These are phyloP conservation scores for Drosophila yooni DNA, from an alignment of 2,888 invertebrate genomes.

Conservation along the genomic window DNA sequence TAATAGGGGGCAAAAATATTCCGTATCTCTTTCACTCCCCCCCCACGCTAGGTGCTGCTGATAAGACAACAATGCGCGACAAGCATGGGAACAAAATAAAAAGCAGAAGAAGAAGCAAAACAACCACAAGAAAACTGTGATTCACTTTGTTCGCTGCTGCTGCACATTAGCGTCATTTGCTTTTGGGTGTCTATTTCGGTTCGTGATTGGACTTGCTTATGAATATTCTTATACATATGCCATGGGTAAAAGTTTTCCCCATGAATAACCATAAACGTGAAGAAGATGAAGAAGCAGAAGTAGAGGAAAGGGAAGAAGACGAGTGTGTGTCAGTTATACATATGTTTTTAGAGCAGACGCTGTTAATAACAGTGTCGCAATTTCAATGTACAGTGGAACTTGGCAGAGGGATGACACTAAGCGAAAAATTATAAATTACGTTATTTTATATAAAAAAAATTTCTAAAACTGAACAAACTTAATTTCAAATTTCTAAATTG, in stretches of 20 bases:
- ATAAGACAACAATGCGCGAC: slow-evolving; percentile 29
- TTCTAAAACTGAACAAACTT: background rate
- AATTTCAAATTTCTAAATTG: background rate
- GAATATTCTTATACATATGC: slow-evolving; percentile 9
- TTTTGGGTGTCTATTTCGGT: slow-evolving; percentile 1
- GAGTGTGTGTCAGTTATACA: slow-evolving; percentile 23
- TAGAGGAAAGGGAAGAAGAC: background rate
- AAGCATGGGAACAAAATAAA: slow-evolving; percentile 17
- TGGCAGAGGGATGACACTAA: background rate
- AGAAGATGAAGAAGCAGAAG: background rate
- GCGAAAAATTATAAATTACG: background rate
- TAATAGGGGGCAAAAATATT: slow-evolving; percentile 11
- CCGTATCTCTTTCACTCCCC: background rate
- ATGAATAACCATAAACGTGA: slow-evolving; percentile 28
- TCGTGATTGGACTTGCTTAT: slow-evolving; percentile 16
- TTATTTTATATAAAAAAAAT: background rate
- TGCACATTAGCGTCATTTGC: slow-evolving; percentile 36
- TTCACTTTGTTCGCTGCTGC: slow-evolving; percentile 34
- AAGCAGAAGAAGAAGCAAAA: slow-evolving; percentile 21
- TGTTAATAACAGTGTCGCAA: slow-evolving; percentile 26
- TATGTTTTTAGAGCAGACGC: slow-evolving; percentile 21
- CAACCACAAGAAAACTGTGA: slow-evolving; percentile 25
- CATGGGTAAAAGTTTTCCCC: slow-evolving; percentile 20
- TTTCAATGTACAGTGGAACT: slow-evolving; percentile 15
- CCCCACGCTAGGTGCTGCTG: slow-evolving; percentile 28